Percentiles rank a stretch among this genome's conserved stretches.
phyloP scores from a whole-genome alignment of 2,888 invertebrate species.

The Nineta flava region DNA sequence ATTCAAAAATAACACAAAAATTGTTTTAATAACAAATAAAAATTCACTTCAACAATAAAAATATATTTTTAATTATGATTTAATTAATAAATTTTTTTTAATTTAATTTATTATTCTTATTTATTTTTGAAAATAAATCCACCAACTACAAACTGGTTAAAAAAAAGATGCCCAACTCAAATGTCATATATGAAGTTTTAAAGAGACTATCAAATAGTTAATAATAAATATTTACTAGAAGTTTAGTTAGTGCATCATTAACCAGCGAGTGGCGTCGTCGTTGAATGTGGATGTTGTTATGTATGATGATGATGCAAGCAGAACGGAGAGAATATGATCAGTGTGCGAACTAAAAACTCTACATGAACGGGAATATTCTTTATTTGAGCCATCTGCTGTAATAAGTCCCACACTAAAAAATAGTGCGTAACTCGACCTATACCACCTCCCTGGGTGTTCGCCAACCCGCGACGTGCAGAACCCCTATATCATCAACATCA shows the following conservation, averaged over 20 bases:
- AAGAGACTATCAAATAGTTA: too few species aligned
- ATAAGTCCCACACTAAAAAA: slow-evolving; percentile 46
- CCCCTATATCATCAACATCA: slow-evolving; percentile 21
- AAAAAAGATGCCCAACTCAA: not conserved
- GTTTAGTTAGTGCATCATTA: not conserved
- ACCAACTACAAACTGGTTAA: too few species aligned
- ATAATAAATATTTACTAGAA: too few species aligned
- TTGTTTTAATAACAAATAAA: too few species aligned
- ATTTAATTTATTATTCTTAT: too few species aligned
- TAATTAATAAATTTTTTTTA: too few species aligned
- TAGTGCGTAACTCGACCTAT: slow-evolving; percentile 33
- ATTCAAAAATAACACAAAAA: too few species aligned
- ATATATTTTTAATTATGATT: too few species aligned
- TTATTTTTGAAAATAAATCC: too few species aligned
- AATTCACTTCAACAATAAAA: too few species aligned
- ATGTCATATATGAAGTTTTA: too few species aligned
- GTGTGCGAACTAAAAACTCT: slow-evolving; percentile 7
- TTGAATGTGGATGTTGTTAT: not conserved
- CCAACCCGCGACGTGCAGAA: slow-evolving; percentile 17
- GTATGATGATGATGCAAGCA: not conserved
- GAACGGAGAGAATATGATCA: slow-evolving; percentile 3
- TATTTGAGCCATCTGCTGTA: slow-evolving; percentile 46
- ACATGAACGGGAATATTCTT: slow-evolving; percentile 25
- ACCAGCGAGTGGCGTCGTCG: not conserved
- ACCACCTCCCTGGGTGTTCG: slow-evolving; percentile 9